Evolutionary conservation across 2,888 invertebrate genomes (phyloP), one percentile per base, ranked within the genome.

Genomic region (Callyntrura sp.): DNA sequence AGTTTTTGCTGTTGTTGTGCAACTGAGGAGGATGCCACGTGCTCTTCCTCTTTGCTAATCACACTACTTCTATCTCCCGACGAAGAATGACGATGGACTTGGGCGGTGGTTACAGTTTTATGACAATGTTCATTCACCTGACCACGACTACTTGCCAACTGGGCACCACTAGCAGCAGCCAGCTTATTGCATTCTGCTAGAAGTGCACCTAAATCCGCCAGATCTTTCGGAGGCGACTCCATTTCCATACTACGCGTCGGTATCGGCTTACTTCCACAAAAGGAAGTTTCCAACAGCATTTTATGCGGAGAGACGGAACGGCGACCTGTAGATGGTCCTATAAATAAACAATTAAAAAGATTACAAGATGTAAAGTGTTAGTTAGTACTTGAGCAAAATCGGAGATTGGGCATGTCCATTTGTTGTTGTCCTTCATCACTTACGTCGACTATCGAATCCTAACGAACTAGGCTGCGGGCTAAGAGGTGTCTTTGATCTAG

Each of bases 241-340:
- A 94, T 20, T 95, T 94, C 73, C 95, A 95, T 91, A 95, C 95
- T 90, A 95, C 95, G 48, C 95, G 95, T 1, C 94, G 96, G 70
- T 95, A 96, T 95, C 95, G 97, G 97, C 94, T 97, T 97, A 81
- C 96, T 97, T 0, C 98, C 98, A 94, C 98, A 98, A 94, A 98
- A 98, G 0, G 98, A 98, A 0, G 98, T 98, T 95, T 98, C 98
- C 87, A 98, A 95, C 83, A 98, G 95, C 91, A 91, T 93, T 91
- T 93, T 79, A 85, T 91, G 65, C 88, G 93, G 82, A 91, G 93
- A 51, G 90, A 93, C 45, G 91, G 93, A 88, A 28, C 90, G 84
- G 43, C 90, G 81, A 51, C 85, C 91, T n/a, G 85, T 65, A 3
- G 86, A 91, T 35, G 85, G 86, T 20, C 88, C 85, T 82, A 17